Base-by-base conservation (phyloP, 2,113 vertebrate genomes). In the Podilymbus podiceps region DNA sequence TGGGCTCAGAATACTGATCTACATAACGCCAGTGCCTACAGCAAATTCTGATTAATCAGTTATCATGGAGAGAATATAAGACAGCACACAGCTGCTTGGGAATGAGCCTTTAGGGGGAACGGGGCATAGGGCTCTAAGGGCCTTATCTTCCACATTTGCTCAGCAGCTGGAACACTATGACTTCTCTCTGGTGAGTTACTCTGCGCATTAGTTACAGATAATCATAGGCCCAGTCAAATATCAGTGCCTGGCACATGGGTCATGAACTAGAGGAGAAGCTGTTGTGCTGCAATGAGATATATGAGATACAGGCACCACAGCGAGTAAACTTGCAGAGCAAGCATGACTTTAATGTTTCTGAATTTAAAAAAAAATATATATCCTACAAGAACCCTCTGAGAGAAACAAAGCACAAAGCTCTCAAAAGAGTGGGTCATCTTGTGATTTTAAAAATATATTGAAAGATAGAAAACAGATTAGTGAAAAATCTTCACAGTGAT, bases 331-430 rank as follows among this genome's bases (percentile, higher is more conserved):
- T 8, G 10, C 8, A 55, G 35, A 60, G 12, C 18, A 72, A 92
- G 17, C 6, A 33, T 38, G 4, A 47, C 11, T 42, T 56, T 3
- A 31, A 42, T 60, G 5, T 38, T 88, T 63, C 46, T 44, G 33
- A 69, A 69, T 46, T 35, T 20, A 53, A 31, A 75, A 30, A 50
- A 73, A 44, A 59, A 62, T n/a, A n/a, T n/a, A n/a, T n/a, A 78
- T 11, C 25, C 67, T 24, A 31, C 0, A 0, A 49, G 46, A 88
- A 50, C 3, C 1, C 2, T 44, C n/a, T 56, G 30, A 55, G 19
- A 63, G 8, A 78, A 87, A 66, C 14, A 67, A 90, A 75, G 17
- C 18, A 73, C 22, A 59, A 83, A 80, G 7, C 12, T 78, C 22
- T 46, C 8, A 60, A 63, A 23, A 18, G 10, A 21, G 20, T 30